These are phyloP conservation scores for Tetheella fluctuosa DNA, from an alignment of 2,888 invertebrate species.

Conservation along the genomic window DNA sequence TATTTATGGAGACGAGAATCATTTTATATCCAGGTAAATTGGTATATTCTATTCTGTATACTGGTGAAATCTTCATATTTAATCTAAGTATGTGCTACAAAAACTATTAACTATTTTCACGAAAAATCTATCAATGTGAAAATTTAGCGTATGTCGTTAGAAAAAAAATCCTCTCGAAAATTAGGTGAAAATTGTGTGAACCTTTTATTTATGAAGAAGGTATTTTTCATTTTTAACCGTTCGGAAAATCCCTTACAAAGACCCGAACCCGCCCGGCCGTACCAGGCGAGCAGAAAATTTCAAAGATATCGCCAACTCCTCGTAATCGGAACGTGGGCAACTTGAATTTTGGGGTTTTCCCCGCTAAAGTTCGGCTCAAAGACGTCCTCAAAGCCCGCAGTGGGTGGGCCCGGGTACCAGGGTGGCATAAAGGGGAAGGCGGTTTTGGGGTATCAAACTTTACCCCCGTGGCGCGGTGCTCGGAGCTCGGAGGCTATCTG, in stretches of 20 bases:
- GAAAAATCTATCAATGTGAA: too few relatives aligned
- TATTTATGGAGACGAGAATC: too few relatives aligned
- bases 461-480: slow-evolving; percentile 69
- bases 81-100: too few relatives aligned
- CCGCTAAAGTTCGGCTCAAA: slow-evolving; percentile 79
- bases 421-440: slow-evolving; percentile 61
- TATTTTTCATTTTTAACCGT: not conserved
- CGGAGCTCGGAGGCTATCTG: slow-evolving; percentile 30
- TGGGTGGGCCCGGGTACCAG: slow-evolving; percentile 74
- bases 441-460: slow-evolving; percentile 80
- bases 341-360: slow-evolving; percentile 82
- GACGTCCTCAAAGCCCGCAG: slow-evolving; percentile 80
- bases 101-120: too few relatives aligned
- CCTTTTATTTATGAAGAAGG: too few relatives aligned
- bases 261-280: slow-evolving; percentile 33
- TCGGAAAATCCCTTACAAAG: slow-evolving; percentile 20
- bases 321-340: slow-evolving; percentile 76
- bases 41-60: too few relatives aligned
- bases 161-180: too few relatives aligned
- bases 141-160: too few relatives aligned
- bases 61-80: too few relatives aligned
- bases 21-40: too few relatives aligned
- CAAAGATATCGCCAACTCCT: slow-evolving; percentile 79
- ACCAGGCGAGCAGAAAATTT: slow-evolving; percentile 76
- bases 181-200: too few relatives aligned